Conservation (phyloP, 2,113 vertebrate species). For the Copsychus sechellarum region DNA sequence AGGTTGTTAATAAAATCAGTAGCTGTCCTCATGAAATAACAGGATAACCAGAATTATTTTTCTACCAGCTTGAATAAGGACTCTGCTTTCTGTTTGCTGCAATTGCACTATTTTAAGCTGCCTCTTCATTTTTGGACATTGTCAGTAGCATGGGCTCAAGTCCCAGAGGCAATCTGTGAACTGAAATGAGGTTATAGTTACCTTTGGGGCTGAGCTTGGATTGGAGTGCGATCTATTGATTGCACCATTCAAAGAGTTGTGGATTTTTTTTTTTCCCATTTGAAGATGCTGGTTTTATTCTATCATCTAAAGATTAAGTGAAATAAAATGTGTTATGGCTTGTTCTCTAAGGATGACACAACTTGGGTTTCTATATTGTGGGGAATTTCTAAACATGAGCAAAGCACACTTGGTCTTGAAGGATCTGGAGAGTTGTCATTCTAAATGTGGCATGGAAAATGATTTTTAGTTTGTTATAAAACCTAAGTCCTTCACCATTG, state of each 20-base stretch:
- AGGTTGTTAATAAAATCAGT: neutral
- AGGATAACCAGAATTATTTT: neutral
- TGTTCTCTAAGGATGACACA: neutral
- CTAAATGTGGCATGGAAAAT: neutral
- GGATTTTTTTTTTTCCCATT: neutral
- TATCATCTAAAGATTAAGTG: neutral
- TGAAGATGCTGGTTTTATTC: neutral
- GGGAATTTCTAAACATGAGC: neutral
- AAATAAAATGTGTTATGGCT: neutral
- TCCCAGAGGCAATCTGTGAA: neutral
- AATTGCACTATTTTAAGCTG: neutral
- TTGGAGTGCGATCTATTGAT: neutral
- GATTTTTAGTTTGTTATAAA: neutral
- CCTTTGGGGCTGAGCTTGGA: neutral
- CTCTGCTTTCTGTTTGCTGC: neutral
- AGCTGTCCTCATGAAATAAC: neutral
- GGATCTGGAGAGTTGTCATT: neutral
- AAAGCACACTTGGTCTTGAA: neutral
- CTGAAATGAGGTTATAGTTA: neutral
- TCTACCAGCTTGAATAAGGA: neutral
- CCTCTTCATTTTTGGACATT: neutral
- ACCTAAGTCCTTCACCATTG: neutral
- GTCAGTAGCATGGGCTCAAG: neutral
- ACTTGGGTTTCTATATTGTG: neutral
- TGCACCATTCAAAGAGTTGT: neutral